Conservation (phyloP, 2,888 invertebrate genomes). For the Mythimna vitellina region DNA sequence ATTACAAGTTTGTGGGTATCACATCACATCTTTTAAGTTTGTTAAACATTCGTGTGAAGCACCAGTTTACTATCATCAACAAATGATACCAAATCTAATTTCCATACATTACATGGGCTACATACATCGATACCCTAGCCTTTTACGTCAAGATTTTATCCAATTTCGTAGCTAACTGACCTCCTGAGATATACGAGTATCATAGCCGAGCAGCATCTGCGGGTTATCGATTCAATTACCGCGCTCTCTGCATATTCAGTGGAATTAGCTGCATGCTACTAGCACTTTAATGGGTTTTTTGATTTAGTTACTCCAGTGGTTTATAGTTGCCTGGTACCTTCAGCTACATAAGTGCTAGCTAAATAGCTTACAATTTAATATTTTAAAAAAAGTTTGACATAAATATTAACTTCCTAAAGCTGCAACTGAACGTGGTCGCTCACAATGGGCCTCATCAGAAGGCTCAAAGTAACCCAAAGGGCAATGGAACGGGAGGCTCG, state of each 20-base stretch:
- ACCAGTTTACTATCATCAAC: background rate
- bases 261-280: conserved; percentile 46
- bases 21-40: no score
- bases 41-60: no score
- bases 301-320: conserved; percentile 43
- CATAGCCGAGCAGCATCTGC: conserved; percentile 48
- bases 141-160: conserved; percentile 13
- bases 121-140: background rate
- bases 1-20: no score
- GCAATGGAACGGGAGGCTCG: no score
- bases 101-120: background rate
- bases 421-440: no score
- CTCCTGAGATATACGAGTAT: conserved; percentile 24
- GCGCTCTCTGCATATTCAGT: conserved; percentile 49
- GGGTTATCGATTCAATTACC: conserved; percentile 58
- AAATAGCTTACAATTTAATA: background rate
- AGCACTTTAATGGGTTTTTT: conserved; percentile 45
- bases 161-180: conserved; percentile 25
- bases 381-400: no score
- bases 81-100: conserved; percentile 16
- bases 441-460: no score
- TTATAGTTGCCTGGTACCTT: conserved; percentile 41
- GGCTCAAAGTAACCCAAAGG: no score
- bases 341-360: background rate
- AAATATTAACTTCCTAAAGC: no score